These are phyloP conservation scores for Platysternon megacephalum DNA, from an alignment of 2,113 vertebrate species.

Conservation along the genomic window DNA sequence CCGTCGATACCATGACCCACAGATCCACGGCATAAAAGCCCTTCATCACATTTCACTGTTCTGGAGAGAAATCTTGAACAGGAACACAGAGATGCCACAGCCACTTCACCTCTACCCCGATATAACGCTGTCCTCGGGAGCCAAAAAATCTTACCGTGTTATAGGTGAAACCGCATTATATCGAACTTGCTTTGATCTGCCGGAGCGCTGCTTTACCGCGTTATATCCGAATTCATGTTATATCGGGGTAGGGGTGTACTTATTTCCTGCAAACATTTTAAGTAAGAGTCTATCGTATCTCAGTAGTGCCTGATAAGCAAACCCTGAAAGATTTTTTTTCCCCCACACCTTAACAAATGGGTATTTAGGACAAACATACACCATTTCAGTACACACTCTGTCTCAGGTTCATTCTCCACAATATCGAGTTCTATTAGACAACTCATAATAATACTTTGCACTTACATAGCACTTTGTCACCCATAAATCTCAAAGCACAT, in stretches of 20 bases:
- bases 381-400: neutral
- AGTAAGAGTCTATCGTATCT: neutral
- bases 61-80: neutral
- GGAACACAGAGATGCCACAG: neutral
- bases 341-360: neutral
- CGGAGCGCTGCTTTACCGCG: too few species aligned
- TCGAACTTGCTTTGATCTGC: too few species aligned
- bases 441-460: constrained; percentile 30
- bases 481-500: constrained; percentile 16
- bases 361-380: neutral
- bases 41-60: neutral
- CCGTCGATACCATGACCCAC: neutral
- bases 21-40: neutral
- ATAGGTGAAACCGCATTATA: too few species aligned
- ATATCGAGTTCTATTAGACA: constrained; percentile 33
- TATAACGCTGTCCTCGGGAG: too few species aligned
- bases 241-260: too few species aligned
- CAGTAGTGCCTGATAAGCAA: neutral
- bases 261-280: neutral
- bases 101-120: too few species aligned
- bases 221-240: too few species aligned
- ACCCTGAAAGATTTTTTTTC: neutral
- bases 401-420: neutral
- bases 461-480: neutral
- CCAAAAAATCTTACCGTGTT: too few species aligned